A percentile compares a stretch with the other conserved stretches of the same genome.
These are phyloP conservation scores for Beaufortia kweichowensis DNA, from an alignment of 2,113 vertebrate genomes.

Conservation along the genomic window DNA sequence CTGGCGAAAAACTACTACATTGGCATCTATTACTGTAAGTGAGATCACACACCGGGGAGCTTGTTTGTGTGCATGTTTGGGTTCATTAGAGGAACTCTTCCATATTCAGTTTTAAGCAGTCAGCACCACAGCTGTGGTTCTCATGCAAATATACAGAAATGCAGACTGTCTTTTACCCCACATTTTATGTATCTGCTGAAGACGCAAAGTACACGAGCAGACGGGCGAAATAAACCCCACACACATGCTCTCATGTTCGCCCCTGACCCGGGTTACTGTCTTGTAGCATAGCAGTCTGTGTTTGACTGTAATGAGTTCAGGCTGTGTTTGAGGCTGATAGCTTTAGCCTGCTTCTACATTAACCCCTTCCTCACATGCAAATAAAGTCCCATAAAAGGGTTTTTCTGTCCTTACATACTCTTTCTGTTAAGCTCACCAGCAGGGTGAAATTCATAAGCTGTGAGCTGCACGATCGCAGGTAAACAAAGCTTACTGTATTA, in stretches of 20 bases:
- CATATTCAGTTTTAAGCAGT: neutral
- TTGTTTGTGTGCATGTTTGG: conserved; percentile 8
- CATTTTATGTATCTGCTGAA: neutral
- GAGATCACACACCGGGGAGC: neutral
- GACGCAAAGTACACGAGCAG: neutral
- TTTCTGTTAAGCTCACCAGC: conserved; percentile 1
- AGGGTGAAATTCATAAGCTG: conserved; percentile 41
- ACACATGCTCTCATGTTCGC: conserved; percentile 16
- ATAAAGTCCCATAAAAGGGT: conserved; percentile 18
- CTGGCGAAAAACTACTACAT: too few species aligned
- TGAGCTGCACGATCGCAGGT: conserved; percentile 24
- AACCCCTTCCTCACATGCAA: conserved; percentile 26
- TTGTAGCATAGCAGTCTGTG: conserved; percentile 38
- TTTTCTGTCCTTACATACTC: neutral
- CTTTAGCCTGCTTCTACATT: conserved; percentile 28
- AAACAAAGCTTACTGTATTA: conserved; percentile 49
- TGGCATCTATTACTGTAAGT: neutral
- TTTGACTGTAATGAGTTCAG: conserved; percentile 52
- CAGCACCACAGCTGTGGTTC: conserved; percentile 24
- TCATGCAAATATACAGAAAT: neutral
- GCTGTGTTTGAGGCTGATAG: conserved; percentile 27
- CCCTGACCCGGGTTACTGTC: conserved; percentile 18
- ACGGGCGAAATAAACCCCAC: neutral
- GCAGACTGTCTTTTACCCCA: neutral
- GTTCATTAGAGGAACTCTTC: neutral